Conservation (phyloP, 1,140 invertebrate genomes). For the Aporrectodea caliginosa region DNA sequence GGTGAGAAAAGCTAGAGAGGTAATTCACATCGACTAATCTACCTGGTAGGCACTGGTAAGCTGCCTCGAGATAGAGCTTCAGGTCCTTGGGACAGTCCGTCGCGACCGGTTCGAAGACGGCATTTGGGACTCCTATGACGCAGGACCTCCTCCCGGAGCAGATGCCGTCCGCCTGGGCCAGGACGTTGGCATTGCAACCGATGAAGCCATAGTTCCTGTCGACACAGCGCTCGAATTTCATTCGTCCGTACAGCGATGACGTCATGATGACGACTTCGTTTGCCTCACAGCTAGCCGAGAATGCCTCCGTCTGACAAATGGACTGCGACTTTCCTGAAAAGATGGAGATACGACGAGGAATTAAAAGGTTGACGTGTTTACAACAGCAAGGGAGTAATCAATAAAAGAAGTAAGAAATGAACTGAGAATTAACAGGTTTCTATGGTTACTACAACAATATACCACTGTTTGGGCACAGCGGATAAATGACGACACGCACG, state of each 20-base stretch:
- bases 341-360: too few species aligned
- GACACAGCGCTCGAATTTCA: slow-evolving; percentile 1
- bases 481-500: too few species aligned
- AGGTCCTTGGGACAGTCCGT: background rate
- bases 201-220: background rate
- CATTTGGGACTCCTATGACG: background rate
- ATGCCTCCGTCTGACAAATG: slow-evolving; percentile 10
- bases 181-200: slow-evolving; percentile 11
- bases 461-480: too few species aligned
- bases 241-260: slow-evolving; percentile 20
- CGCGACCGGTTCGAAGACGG: slow-evolving; percentile 4
- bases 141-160: background rate
- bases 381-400: too few species aligned
- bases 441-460: too few species aligned
- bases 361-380: too few species aligned
- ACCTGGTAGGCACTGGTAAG: background rate
- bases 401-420: too few species aligned
- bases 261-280: slow-evolving; percentile 15
- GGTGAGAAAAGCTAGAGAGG: background rate
- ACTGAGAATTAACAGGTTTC: too few species aligned
- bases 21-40: background rate
- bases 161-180: background rate
- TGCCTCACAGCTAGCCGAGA: background rate
- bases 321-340: slow-evolving; percentile 5
- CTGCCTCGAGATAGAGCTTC: background rate